Evolutionary conservation across 2,888 invertebrate species (phyloP).

Genomic region (Julus scandinavius): DNA sequence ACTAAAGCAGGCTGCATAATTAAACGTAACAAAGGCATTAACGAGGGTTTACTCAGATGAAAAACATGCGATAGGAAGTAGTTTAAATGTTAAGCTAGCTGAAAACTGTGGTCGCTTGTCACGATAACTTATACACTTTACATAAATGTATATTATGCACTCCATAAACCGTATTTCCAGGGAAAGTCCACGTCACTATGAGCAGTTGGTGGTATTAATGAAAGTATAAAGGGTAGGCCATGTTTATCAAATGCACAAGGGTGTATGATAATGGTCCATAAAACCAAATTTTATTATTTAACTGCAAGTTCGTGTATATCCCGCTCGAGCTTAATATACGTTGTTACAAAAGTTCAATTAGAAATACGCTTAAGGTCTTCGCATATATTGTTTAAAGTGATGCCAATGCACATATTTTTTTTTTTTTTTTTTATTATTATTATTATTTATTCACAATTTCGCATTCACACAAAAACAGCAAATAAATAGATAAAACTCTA

Average conservation of each 20-base stretch:
- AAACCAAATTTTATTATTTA: not conserved
- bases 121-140: not conserved
- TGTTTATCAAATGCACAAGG: slow-evolving; percentile 26
- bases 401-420: too few relatives aligned
- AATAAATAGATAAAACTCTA: too few relatives aligned
- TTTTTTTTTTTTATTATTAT: too few relatives aligned
- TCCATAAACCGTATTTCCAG: not conserved
- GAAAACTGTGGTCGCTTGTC: not conserved
- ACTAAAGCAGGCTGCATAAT: slow-evolving; percentile 12
- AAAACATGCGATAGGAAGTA: not conserved
- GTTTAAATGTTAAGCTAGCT: not conserved
- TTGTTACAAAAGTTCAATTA: slow-evolving; percentile 23
- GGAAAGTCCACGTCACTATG: not conserved
- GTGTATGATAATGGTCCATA: slow-evolving; percentile 6
- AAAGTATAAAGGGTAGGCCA: slow-evolving; percentile 26
- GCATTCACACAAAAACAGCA: too few relatives aligned
- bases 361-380: slow-evolving; percentile 24
- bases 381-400: not conserved
- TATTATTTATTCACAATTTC: too few relatives aligned
- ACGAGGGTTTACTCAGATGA: not conserved
- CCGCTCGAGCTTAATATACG: not conserved
- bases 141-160: not conserved
- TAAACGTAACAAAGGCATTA: not conserved
- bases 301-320: not conserved
- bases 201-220: not conserved